A percentile compares a stretch with the other conserved stretches of the same genome.
phyloP scores from a whole-genome alignment of 2,888 invertebrate genomes.

The Agonopterix alstromeriana region DNA sequence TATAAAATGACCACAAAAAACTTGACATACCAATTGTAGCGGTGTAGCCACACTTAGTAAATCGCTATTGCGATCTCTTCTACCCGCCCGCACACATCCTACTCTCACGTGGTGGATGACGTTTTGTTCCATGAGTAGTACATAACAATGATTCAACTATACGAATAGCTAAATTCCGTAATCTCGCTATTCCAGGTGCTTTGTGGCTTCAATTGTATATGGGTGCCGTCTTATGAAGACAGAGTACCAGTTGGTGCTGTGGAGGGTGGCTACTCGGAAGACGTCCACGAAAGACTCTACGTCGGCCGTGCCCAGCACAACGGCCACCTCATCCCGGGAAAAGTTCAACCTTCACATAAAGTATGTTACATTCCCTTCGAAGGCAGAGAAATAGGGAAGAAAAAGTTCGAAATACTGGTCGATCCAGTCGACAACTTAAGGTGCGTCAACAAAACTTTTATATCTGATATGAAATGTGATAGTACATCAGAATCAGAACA shows the following conservation, averaged over 20 bases:
- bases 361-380: constrained; percentile 79
- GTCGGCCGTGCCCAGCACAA: constrained; percentile 81
- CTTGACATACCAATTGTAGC: too few relatives aligned
- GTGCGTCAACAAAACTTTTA: constrained; percentile 7
- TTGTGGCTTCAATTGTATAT: constrained; percentile 36
- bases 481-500: constrained; percentile 7
- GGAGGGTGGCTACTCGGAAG: constrained; percentile 67
- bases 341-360: constrained; percentile 76
- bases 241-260: constrained; percentile 80
- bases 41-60: too few relatives aligned
- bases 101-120: too few relatives aligned
- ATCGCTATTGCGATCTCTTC: too few relatives aligned
- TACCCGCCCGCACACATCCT: too few relatives aligned
- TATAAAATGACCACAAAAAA: too few relatives aligned
- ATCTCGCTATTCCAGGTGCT: constrained; percentile 26
- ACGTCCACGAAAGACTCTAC: constrained; percentile 59
- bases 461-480: constrained; percentile 1
- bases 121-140: too few relatives aligned
- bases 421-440: constrained; percentile 7
- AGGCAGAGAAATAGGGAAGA: constrained; percentile 9
- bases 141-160: too few relatives aligned
- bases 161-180: neutral
- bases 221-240: constrained; percentile 71
- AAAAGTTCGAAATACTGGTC: constrained; percentile 18
- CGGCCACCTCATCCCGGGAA: constrained; percentile 84